A percentile compares a stretch with the other conserved stretches of the same genome.
Conservation (phyloP, 2,113 vertebrate species). For the Oriolus oriolus region DNA sequence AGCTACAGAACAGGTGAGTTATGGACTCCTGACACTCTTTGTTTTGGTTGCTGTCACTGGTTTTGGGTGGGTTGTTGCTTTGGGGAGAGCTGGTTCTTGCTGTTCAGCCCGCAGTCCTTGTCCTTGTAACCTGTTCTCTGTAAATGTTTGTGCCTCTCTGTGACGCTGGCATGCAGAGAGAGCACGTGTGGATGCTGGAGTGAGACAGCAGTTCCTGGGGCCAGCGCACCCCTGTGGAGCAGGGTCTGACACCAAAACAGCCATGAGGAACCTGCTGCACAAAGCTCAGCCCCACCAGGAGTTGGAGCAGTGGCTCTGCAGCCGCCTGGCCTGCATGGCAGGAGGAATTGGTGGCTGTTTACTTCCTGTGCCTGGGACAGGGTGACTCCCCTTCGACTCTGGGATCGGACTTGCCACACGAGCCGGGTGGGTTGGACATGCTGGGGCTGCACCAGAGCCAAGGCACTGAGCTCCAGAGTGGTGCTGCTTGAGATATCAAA, state of each 20-base stretch:
- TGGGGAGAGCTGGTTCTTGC: not conserved
- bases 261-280: not conserved
- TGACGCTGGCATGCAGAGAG: not conserved
- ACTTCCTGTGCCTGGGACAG: not conserved
- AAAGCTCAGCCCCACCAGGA: not conserved
- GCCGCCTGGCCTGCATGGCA: accelerated
- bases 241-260: not conserved
- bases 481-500: not conserved
- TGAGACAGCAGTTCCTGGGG: not conserved
- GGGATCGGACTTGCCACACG: not conserved
- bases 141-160: not conserved
- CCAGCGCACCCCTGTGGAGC: accelerated
- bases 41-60: not conserved
- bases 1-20: constrained; percentile 91
- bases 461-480: not conserved
- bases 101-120: accelerated
- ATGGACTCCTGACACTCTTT: not conserved
- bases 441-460: not conserved
- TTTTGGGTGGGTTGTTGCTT: not conserved
- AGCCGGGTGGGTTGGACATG: accelerated
- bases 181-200: accelerated
- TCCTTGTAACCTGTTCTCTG: not conserved
- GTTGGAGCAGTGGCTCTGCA: not conserved
- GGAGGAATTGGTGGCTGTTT: not conserved
- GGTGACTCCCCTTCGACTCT: not conserved